Base-by-base conservation (phyloP, 2,113 vertebrate genomes). In the Columbina picui region DNA sequence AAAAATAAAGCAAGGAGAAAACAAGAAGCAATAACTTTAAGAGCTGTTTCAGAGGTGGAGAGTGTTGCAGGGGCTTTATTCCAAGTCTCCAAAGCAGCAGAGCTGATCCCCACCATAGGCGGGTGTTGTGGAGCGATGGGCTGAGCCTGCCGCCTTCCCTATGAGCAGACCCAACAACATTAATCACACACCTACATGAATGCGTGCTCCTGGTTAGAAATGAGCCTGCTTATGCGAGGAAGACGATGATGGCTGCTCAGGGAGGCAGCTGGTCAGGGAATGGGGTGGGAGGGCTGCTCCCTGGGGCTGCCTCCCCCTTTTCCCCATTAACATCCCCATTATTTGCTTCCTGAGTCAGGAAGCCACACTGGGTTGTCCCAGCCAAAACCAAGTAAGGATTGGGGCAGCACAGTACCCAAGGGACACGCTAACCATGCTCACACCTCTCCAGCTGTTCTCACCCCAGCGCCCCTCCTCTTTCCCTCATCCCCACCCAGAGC, bases 281-380 rank as follows among this genome's bases (percentile, higher is more conserved):
- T 6, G 8, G 14, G n/a, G 29, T 2, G 1, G 18, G 21, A 50
- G 17, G n/a, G 30, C 52, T 53, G 38, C 22, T 71, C 22, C 18
- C 26, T 3, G 0, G 25, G 6, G 7, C 30, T 56, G 55, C 30
- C 47, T 70, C 50, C 7, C 3, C 21, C 34, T 1, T 0, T 17
- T 12, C 39, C 64, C 9, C 4, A 1, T 2, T 5, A 15, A 19
- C 14, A 45, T 16, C 29, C 16, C 52, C 34, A 14, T 14, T 41
- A 27, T 17, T 60, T 0, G 0, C 38, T 49, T 60, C 52, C 52
- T 10, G 38, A 67, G 45, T 52, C 52, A 39, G 50, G 38, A 71
- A 77, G 25, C 9, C 50, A 12, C 18, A 15, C 1, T 1, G 0
- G 34, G 22, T 32, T 3, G 0, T 38, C 59, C 32, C 3, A 2